A percentile compares a stretch with the other conserved stretches of the same genome.
Conservation (phyloP, 64 coral and sea anemone species). For the Platygyra sinensis region DNA sequence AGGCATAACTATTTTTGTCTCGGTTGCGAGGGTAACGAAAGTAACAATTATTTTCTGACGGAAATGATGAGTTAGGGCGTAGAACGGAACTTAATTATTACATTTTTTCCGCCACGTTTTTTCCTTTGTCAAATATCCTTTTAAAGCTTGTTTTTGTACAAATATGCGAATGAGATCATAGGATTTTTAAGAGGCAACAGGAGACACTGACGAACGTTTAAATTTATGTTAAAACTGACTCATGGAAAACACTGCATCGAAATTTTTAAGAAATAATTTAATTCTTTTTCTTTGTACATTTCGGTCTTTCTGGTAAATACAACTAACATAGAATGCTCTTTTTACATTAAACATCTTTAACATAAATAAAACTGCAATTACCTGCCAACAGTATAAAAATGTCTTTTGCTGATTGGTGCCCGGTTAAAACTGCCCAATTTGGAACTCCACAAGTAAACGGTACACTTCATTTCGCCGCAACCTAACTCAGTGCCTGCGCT, state of each 20-base stretch:
- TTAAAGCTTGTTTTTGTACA: not conserved
- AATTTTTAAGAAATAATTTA: constrained; percentile 22
- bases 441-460: not conserved
- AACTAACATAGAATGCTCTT: not conserved
- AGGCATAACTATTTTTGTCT: not conserved
- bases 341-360: not conserved
- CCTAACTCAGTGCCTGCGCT: no score
- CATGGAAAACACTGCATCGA: no score
- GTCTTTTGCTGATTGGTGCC: no score
- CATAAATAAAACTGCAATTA: constrained; percentile 27
- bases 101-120: not conserved
- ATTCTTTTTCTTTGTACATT: not conserved
- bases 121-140: not conserved
- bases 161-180: not conserved
- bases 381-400: no score
- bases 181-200: not conserved
- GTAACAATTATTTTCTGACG: not conserved
- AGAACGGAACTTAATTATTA: not conserved
- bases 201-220: no score
- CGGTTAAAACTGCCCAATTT: not conserved
- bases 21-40: not conserved
- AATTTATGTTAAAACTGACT: no score
- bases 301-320: not conserved
- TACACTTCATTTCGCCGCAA: no score
- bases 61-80: not conserved